Base-by-base conservation (phyloP, 2,797 vertebrate genomes). In the Triplophysa bombifrons region DNA sequence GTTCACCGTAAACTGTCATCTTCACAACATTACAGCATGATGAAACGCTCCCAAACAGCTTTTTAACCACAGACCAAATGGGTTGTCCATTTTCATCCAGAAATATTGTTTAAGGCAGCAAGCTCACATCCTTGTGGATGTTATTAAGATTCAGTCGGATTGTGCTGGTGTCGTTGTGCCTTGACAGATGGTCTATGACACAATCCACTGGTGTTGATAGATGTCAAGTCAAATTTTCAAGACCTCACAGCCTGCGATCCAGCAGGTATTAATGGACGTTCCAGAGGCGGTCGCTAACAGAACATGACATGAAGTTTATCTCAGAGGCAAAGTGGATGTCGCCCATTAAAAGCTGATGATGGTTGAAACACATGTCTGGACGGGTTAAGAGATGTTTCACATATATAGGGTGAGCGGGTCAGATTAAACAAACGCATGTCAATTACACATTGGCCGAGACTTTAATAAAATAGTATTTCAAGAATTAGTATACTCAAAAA, bases 241-340 rank as follows among this genome's bases (percentile, higher is more conserved):
- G 51, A 73, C 50, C 70, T 73, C 70, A 67, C 78, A 80, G 78
- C 19, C 25, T 80, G 69, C 10, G 5, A 48, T 80, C 70, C 78
- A 80, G 78, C 78, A 80, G 78, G 78, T 80, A 80, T 80, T 80
- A 73, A 80, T 73, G 78, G 78, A 66, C 63, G 58, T 80, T 73
- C 78, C 70, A 80, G 70, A 34, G 70, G 78, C 11, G 38, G 60
- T 5, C 38, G 6, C 78, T 80, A 73, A 80, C 38, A 30, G 61
- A 50, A 80, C 70, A 80, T 80, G 78, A 73, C 78, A 66, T 63
- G 69, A 67, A 48, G 51, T 80, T 80, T 73, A 73, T 80, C 78
- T 80, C 64, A 53, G 58, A 76, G 78, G 71, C 80, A 76, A 50
- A 66, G 75, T 76, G 58, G 58, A 19, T 80, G 81, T 56, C 66